Percentiles rank a stretch among this genome's conserved stretches.
These are phyloP conservation scores for Nylanderia fulva DNA, from an alignment of 1,140 invertebrate species.

Conservation along the genomic window DNA sequence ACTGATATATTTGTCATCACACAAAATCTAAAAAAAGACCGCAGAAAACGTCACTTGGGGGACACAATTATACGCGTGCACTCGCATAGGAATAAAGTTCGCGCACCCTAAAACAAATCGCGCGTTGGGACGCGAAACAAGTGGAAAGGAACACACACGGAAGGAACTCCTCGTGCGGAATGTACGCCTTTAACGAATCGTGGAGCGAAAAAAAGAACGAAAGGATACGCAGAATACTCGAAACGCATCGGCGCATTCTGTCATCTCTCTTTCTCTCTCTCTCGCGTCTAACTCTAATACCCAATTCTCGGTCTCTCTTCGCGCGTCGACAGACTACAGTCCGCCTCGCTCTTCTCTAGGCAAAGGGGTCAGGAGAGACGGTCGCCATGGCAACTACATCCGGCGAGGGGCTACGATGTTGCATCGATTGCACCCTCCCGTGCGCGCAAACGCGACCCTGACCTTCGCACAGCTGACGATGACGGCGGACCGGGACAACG, in stretches of 20 bases:
- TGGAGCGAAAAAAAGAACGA: not conserved
- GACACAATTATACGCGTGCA: not conserved
- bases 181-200: constrained; percentile 27
- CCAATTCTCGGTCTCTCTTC: constrained; percentile 25
- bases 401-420: constrained; percentile 71
- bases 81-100: constrained; percentile 1
- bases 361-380: constrained; percentile 79
- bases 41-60: not conserved
- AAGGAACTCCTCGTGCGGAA: constrained; percentile 25
- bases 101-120: not conserved
- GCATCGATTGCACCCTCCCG: constrained; percentile 78
- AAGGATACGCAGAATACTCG: not conserved
- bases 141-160: not conserved
- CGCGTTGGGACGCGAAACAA: not conserved
- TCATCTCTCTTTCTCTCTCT: constrained; percentile 7
- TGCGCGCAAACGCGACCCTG: constrained; percentile 67
- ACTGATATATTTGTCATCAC: not conserved
- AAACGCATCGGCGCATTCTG: not conserved
- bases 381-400: constrained; percentile 81
- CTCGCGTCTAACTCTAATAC: constrained; percentile 4
- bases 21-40: not conserved
- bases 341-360: constrained; percentile 53
- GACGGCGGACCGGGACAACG: constrained; percentile 53
- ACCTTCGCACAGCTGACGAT: constrained; percentile 75
- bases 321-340: constrained; percentile 16